Base-by-base conservation (phyloP, 2,888 invertebrate genomes). In the Nebria salina region DNA sequence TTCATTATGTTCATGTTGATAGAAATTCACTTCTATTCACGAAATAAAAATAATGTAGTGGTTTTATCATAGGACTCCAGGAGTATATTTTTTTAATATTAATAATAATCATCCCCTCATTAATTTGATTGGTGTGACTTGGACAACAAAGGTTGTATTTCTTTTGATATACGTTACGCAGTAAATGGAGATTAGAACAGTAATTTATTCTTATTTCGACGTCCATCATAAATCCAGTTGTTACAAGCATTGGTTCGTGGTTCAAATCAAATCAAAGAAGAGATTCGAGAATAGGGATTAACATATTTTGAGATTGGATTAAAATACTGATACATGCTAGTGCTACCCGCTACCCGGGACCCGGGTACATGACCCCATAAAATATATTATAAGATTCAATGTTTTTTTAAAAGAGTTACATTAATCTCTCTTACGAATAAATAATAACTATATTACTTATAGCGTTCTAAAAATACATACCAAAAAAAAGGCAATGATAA, bases 251-350 rank as follows among this genome's bases (percentile, higher is more conserved):
- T 41, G 26, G 74, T 79, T 13, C 20, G 73, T 54, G 54, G 20
- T 54, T 73, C 42, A 64, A 26, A 76, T 75, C 80, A n/a, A 42
- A 75, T 73, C 20, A 25, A 15, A 25, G 13, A 15, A 68, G 26
- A 68, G 68, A 73, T 54, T 64, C 70, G 43, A 68, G 80, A 75
- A 80, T 75, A 75, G 26, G 72, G 80, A 80, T 80, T 80, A 80
- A 80, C 80, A 80, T 80, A 80, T 80, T 80, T 80, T 80, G 74
- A 80, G 74, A 80, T 75, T 75, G 75, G 80, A 80, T 75, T 80
- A 80, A 70, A 26, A 70, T 70, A 20, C 70, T 2, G 25, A 34
- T 70, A 70, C 68, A 15, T 54, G 54, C 54, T 54, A 11, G 54
- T 54, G 54, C 13, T 54, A 54, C 54, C 54, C 54, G 54, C 54